These are phyloP conservation scores for Okapia johnstoni DNA, from an alignment of 2,113 vertebrate species.

Conservation along the genomic window DNA sequence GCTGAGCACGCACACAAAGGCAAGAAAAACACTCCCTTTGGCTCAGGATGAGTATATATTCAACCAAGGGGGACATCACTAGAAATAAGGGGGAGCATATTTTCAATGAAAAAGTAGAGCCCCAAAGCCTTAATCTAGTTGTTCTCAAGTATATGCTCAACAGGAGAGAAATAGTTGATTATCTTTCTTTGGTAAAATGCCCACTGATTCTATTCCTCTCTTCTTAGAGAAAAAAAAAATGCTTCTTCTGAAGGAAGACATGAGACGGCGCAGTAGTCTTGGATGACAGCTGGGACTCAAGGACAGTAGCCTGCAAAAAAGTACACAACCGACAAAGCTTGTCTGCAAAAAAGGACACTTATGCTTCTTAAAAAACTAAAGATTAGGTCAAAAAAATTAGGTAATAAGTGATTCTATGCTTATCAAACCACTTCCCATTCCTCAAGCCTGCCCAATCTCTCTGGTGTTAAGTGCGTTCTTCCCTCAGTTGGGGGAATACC, in stretches of 20 bases:
- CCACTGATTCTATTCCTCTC: neutral
- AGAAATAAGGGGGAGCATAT: neutral
- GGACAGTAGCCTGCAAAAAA: neutral
- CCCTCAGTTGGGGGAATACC: neutral
- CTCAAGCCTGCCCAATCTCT: neutral
- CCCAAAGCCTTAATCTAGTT: neutral
- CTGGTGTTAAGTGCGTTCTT: neutral
- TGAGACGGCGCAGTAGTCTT: neutral
- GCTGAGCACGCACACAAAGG: neutral
- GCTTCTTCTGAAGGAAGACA: neutral
- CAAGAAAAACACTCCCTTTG: neutral
- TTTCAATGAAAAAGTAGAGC: neutral
- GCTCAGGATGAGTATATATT: neutral
- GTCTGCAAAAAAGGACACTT: neutral
- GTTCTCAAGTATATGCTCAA: neutral
- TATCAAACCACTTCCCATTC: neutral
- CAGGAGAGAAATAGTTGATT: neutral
- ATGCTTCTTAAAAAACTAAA: neutral
- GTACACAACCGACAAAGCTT: neutral
- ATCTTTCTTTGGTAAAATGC: neutral
- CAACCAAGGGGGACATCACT: neutral
- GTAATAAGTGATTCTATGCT: neutral
- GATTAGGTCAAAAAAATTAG: neutral
- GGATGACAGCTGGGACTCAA: neutral
- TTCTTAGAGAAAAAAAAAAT: neutral